phyloP scores from a whole-genome alignment of 2,797 vertebrate genomes.

The Rhynchotus rufescens region DNA sequence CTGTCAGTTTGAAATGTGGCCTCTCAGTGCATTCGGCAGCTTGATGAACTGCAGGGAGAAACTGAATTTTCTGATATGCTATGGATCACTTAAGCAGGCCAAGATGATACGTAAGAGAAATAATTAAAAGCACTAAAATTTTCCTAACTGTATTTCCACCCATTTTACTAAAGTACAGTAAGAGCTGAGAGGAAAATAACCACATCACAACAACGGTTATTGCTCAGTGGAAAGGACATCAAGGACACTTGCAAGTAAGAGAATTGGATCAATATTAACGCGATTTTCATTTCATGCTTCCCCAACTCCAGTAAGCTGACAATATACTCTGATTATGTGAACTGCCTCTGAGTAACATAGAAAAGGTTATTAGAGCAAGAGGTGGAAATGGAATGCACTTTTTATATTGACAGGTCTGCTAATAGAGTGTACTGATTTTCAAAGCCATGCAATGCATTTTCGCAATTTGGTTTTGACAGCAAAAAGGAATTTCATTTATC shows the following conservation, averaged over 20 bases:
- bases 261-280: constrained; percentile 98
- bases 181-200: constrained; percentile 70
- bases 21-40: not conserved
- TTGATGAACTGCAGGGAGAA: constrained; percentile 27
- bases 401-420: constrained; percentile 93
- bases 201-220: constrained; percentile 77
- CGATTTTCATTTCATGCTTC: constrained; percentile 99
- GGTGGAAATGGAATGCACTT: constrained; percentile 89
- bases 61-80: not conserved
- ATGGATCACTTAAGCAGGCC: constrained; percentile 36
- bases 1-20: constrained; percentile 27
- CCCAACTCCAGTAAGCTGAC: constrained; percentile 96
- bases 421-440: constrained; percentile 90
- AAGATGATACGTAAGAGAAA: constrained; percentile 23
- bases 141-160: constrained; percentile 42
- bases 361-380: constrained; percentile 91
- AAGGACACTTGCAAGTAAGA: constrained; percentile 94
- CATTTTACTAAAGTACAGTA: constrained; percentile 27
- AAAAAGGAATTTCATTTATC: constrained; percentile 78
- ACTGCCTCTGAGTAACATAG: constrained; percentile 85
- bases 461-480: constrained; percentile 77
- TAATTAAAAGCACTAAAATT: constrained; percentile 36
- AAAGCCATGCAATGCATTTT: constrained; percentile 77
- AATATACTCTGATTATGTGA: constrained; percentile 91
- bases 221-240: constrained; percentile 84